Evolutionary conservation across 2,797 vertebrate species (phyloP), one percentile per base, ranked within the genome.

Genomic region (Centropyge bicolor): DNA sequence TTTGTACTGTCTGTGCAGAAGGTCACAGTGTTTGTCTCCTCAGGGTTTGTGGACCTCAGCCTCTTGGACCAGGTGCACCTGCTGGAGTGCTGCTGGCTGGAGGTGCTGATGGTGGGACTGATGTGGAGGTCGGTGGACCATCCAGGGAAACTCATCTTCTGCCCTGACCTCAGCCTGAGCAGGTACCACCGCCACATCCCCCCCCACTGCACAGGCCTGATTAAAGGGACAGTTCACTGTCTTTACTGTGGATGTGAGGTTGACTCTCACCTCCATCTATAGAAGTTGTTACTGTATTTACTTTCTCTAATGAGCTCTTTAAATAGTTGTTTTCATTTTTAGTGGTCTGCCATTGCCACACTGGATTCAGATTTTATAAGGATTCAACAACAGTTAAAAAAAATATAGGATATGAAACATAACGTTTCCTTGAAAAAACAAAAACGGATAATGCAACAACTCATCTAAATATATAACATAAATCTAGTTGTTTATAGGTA

Each of bases 111-210:
- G 96, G 86, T 99, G 70, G 98, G 98, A 8, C 94, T 99, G 87
- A 99, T 99, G 96, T 99, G 98, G 98, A 96, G 98, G 84, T 99
- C 98, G 0, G 97, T 99, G 0, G 95, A 97, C 87, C 97, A 99
- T 84, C 98, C 98, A 0, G 98, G 98, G 81, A 98, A 97, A 87
- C 96, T 99, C 56, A 97, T 99, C 89, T 99, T 99, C 92, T 98
- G 97, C 55, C 97, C 97, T 3, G 97, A 99, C 90, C 97, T 99
- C 85, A 93, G 97, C 77, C 94, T 99, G 61, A 98, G 96, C 96
- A 97, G 98, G 93, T 94, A 90, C 65, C 41, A 27, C 46, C 0
- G 0, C 59, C 43, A 8, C 12, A 52, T 43, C 16, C 24, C 22
- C 16, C 3, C 13, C 6, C 14, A 2, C 38, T 20, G n/a, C 40